These are phyloP conservation scores for Drosophila chauvacae DNA, from an alignment of 1,140 invertebrate species.

Conservation along the genomic window DNA sequence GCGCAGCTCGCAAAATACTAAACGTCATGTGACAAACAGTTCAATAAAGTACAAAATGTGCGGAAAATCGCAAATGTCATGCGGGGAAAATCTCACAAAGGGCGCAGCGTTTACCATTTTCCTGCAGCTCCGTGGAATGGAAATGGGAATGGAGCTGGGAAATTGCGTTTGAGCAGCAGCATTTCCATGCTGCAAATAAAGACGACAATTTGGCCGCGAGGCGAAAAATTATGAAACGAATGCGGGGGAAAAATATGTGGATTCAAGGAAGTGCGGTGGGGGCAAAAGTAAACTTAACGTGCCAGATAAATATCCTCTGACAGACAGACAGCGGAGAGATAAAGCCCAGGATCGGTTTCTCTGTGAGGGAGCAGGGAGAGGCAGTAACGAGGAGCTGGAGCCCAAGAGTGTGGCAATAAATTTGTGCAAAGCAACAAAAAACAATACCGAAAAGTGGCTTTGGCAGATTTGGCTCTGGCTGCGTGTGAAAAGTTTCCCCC, in stretches of 20 bases:
- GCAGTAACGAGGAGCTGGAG: background rate
- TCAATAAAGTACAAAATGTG: slow-evolving; percentile 84
- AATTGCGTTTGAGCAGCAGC: slow-evolving; percentile 61
- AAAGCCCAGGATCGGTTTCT: slow-evolving; percentile 43
- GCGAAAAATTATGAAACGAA: slow-evolving; percentile 78
- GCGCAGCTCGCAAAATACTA: slow-evolving; percentile 56
- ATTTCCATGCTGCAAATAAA: slow-evolving; percentile 80
- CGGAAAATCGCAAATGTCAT: slow-evolving; percentile 83
- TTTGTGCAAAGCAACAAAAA: slow-evolving; percentile 71
- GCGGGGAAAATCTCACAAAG: slow-evolving; percentile 66
- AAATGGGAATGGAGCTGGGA: slow-evolving; percentile 65
- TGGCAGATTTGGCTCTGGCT: slow-evolving; percentile 72
- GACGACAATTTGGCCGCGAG: slow-evolving; percentile 80
- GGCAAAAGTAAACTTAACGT: slow-evolving; percentile 76
- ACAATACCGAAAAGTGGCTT: slow-evolving; percentile 72
- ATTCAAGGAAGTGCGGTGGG: slow-evolving; percentile 17
- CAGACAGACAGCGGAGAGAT: slow-evolving; percentile 54
- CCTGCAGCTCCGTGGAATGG: slow-evolving; percentile 51
- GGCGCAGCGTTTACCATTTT: slow-evolving; percentile 68
- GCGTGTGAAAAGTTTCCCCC: slow-evolving; percentile 69
- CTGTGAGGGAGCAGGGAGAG: background rate
- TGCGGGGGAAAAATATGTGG: slow-evolving; percentile 13
- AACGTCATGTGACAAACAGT: slow-evolving; percentile 79
- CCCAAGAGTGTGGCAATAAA: slow-evolving; percentile 74
- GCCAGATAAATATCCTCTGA: slow-evolving; percentile 76